Percentiles rank a stretch among this genome's conserved stretches.
Evolutionary conservation across 2,888 invertebrate genomes (phyloP).

Genomic region (Sinotaia quadrata): DNA sequence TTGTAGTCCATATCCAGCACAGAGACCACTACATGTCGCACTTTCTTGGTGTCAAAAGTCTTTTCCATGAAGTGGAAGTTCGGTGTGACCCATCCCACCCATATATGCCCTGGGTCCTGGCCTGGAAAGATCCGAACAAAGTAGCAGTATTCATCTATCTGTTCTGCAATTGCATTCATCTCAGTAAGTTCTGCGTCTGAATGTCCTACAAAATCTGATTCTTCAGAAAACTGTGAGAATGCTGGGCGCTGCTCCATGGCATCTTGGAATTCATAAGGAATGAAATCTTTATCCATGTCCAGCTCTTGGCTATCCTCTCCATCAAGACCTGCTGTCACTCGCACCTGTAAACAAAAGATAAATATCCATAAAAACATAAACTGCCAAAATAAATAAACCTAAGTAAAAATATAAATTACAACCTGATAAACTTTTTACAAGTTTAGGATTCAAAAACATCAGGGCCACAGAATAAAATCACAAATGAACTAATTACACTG

Average conservation of each 20-base stretch:
- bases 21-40: constrained; percentile 68
- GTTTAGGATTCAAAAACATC: no score
- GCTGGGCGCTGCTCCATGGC: constrained; percentile 49
- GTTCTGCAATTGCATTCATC: constrained; percentile 68
- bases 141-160: constrained; percentile 97
- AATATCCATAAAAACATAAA: no score
- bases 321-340: constrained; percentile 31
- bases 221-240: constrained; percentile 55
- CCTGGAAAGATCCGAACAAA: constrained; percentile 89
- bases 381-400: no score
- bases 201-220: constrained; percentile 61
- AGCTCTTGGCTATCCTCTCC: constrained; percentile 30
- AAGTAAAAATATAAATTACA: no score
- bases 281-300: constrained; percentile 49
- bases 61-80: constrained; percentile 79
- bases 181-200: constrained; percentile 66
- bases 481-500: no score
- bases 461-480: no score
- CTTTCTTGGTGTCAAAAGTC: constrained; percentile 69
- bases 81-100: constrained; percentile 99
- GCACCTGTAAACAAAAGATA: constrained; percentile 20
- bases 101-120: constrained; percentile 94
- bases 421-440: no score
- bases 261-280: constrained; percentile 65
- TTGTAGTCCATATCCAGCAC: constrained; percentile 77